Conservation (phyloP, 2,888 invertebrate species). For the Dicyrtoma fusca region DNA sequence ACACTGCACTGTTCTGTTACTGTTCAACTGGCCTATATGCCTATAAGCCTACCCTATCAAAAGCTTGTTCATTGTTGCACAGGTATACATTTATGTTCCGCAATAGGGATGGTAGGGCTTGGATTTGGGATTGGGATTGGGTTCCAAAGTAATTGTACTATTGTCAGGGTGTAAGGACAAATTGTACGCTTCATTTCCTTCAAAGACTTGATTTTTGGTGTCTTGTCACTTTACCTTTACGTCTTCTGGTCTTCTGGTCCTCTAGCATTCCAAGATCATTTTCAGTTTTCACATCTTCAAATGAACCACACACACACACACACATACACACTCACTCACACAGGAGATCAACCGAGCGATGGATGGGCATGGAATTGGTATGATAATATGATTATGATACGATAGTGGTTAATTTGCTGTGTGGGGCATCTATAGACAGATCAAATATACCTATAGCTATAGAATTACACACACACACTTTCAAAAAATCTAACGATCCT, state of each 20-base stretch:
- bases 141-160: constrained; percentile 28
- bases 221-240: neutral
- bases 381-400: no score
- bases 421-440: no score
- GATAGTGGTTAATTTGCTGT: no score
- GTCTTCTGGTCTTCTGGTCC: constrained; percentile 2
- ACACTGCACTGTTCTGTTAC: neutral
- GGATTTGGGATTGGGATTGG: neutral
- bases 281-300: no score
- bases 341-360: neutral
- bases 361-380: no score
- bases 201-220: neutral
- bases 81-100: neutral
- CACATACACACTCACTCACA: neutral
- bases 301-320: neutral
- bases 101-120: neutral
- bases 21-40: no score
- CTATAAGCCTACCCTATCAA: neutral
- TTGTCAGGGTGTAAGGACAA: constrained; percentile 15
- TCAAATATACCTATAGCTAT: no score
- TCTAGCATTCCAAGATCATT: neutral
- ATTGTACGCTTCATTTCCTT: constrained; percentile 32
- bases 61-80: neutral
- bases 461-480: no score
- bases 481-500: no score